phyloP scores from a whole-genome alignment of 2,888 invertebrate species.

The Chymomyza amoena region DNA sequence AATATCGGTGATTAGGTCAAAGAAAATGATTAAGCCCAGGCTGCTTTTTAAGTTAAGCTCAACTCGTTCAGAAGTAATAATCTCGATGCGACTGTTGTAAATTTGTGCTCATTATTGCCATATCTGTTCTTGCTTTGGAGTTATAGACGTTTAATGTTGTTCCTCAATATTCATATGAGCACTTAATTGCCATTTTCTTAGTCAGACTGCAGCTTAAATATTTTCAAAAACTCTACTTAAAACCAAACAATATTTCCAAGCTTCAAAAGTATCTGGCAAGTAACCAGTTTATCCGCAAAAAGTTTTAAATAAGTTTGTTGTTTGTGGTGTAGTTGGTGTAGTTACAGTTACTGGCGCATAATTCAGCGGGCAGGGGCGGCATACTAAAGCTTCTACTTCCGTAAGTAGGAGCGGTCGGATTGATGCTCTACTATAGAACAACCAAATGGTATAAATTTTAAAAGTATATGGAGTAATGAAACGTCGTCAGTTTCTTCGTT shows the following conservation, averaged over 20 bases:
- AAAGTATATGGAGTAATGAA: constrained; percentile 43
- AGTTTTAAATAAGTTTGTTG: constrained; percentile 67
- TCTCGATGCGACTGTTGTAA: no score
- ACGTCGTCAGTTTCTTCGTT: constrained; percentile 33
- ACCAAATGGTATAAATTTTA: constrained; percentile 63
- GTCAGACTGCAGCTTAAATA: constrained; percentile 56
- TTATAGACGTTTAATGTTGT: no score
- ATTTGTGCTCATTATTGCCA: no score
- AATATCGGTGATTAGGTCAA: no score
- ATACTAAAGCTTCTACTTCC: constrained; percentile 72
- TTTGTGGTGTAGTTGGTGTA: constrained; percentile 18
- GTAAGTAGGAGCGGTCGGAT: constrained; percentile 20
- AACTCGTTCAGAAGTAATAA: no score
- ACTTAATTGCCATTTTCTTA: constrained; percentile 17
- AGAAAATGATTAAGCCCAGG: no score
- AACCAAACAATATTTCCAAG: constrained; percentile 40
- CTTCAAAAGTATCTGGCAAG: constrained; percentile 65
- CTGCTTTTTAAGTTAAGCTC: no score
- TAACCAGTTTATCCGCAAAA: constrained; percentile 68
- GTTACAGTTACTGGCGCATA: constrained; percentile 50
- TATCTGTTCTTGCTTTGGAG: no score
- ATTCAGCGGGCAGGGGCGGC: constrained; percentile 53
- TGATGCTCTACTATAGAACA: constrained; percentile 50
- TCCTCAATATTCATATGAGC: constrained; percentile 39
- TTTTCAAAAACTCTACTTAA: constrained; percentile 29